Evolutionary conservation across 2,113 vertebrate species (phyloP), one percentile per base, ranked within the genome.

Genomic region (Leucopsar rothschildi): DNA sequence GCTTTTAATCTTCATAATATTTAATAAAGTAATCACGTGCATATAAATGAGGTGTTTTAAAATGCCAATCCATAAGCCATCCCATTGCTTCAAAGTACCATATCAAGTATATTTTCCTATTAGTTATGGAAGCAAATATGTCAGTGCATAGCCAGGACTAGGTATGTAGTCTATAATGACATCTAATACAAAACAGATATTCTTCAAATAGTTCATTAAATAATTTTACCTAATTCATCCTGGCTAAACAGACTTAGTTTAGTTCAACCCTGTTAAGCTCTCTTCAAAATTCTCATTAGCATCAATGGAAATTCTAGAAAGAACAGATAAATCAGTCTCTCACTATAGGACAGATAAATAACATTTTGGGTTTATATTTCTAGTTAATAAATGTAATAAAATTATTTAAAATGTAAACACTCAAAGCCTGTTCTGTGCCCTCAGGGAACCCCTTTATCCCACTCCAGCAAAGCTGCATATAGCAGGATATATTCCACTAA

Each of bases 341-440:
- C 52, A 44, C 75, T 86, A 76, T 90, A 90, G 44, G 65, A 90
- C 72, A 71, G 70, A 92, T 71, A 83, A 90, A 90, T 88, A 88
- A 88, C 56, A 60, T 56, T 83, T 94, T 63, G 16, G 25, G 33
- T 94, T 93, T 78, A 11, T 96, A 90, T 92, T 93, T 88, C 56
- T 83, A 65, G 31, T 68, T 96, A 88, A 86, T 60, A 93, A 59
- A 72, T 49, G 25, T 83, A 95, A 88, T 82, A 52, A 90, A 76
- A 76, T 96, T 92, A 79, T 64, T 76, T 84, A 77, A 90, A 95
- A 65, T 70, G 75, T 79, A 84, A 90, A 90, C 65, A 78, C 88
- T 95, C 69, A 87, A 94, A 96, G 93, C 97, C 88, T 97, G 95
- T 97, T 95, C 82, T 94, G 82, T 96, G 95, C 96, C 97, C 96